phyloP scores from a whole-genome alignment of 2,113 vertebrate species.

The Fregata magnificens region DNA sequence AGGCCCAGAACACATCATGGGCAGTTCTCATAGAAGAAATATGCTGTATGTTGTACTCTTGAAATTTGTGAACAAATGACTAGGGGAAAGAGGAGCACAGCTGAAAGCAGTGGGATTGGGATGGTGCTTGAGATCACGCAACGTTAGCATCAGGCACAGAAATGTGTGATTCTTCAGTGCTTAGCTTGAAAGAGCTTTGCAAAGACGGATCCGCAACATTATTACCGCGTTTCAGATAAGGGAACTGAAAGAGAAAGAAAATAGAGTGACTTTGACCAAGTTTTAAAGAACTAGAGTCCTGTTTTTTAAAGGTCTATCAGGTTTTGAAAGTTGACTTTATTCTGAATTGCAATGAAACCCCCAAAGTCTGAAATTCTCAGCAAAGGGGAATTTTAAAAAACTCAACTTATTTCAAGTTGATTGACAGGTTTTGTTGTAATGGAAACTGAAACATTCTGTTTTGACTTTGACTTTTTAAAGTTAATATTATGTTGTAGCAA shows the following conservation, averaged over 20 bases:
- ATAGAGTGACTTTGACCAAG: neutral
- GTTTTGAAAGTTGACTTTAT: neutral
- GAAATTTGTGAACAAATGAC: neutral
- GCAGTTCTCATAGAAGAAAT: neutral
- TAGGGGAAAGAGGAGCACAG: neutral
- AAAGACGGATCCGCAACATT: neutral
- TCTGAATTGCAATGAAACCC: neutral
- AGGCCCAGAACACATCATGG: neutral
- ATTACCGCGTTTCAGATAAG: neutral
- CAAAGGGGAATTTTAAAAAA: neutral
- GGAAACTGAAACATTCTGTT: neutral
- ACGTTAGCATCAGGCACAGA: neutral
- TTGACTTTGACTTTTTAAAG: neutral
- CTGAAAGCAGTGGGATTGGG: neutral
- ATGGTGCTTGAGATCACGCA: neutral
- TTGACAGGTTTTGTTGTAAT: slow-evolving; percentile 13
- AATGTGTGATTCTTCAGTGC: neutral
- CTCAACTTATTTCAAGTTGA: neutral
- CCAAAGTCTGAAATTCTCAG: neutral
- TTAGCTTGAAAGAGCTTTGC: neutral
- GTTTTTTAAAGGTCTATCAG: neutral
- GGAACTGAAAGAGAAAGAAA: neutral
- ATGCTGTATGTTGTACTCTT: neutral
- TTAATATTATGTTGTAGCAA: neutral
- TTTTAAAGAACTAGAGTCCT: neutral